These are phyloP conservation scores for Lordiphosa collinella DNA, from an alignment of 1,140 invertebrate species.

Conservation along the genomic window DNA sequence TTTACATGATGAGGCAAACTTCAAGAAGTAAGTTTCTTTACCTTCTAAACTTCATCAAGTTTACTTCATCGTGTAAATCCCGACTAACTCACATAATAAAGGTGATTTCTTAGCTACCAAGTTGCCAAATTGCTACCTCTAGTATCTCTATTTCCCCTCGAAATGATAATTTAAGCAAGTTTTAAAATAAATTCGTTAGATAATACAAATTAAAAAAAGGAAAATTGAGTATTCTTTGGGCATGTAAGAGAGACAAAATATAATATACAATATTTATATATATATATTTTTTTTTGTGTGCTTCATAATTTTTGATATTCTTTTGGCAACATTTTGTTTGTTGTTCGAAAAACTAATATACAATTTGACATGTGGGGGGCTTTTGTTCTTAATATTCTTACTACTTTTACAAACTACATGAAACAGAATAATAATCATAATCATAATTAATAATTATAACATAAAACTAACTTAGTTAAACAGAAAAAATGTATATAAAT, in stretches of 20 bases:
- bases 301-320: background rate
- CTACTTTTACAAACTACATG: slow-evolving; percentile 49
- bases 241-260: slow-evolving; percentile 14
- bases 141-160: too few relatives aligned
- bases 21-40: too few relatives aligned
- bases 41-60: too few relatives aligned
- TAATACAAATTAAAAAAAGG: slow-evolving; percentile 40
- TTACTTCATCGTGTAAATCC: too few relatives aligned
- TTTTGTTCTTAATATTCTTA: slow-evolving; percentile 32
- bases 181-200: too few relatives aligned
- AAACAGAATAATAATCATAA: slow-evolving; percentile 19
- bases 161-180: too few relatives aligned
- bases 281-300: slow-evolving; percentile 18
- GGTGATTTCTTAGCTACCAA: too few relatives aligned
- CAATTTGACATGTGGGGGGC: background rate
- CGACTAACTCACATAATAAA: too few relatives aligned
- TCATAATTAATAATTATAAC: slow-evolving; percentile 27
- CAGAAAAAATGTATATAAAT: slow-evolving; percentile 15
- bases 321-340: slow-evolving; percentile 1
- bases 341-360: background rate
- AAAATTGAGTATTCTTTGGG: slow-evolving; percentile 72
- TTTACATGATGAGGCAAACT: too few relatives aligned
- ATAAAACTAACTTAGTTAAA: slow-evolving; percentile 41
- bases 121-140: too few relatives aligned
- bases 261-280: too few relatives aligned